Evolutionary conservation across 2,888 invertebrate genomes (phyloP).

Genomic region (Agrenia bidenticulata): DNA sequence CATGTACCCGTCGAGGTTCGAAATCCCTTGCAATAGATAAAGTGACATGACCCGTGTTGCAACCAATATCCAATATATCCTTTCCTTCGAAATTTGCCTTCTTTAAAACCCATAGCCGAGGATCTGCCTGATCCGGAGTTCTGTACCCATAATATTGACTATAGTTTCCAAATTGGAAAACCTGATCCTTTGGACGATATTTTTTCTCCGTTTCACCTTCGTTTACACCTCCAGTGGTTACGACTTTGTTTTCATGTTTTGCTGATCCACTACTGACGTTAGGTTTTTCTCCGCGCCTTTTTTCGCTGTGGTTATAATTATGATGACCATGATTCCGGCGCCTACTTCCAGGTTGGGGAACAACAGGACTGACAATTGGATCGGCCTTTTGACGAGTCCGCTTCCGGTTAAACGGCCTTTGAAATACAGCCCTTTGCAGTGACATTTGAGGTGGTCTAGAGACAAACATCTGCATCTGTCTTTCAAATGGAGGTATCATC

Average conservation of each 20-base stretch:
- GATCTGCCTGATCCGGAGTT: conserved; percentile 75
- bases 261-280: conserved; percentile 39
- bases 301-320: conserved; percentile 27
- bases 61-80: conserved; percentile 94
- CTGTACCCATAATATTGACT: conserved; percentile 94
- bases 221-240: conserved; percentile 26
- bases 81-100: conserved; percentile 82
- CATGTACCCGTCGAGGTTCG: conserved; percentile 79
- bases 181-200: conserved; percentile 73
- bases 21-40: conserved; percentile 84
- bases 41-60: conserved; percentile 95
- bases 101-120: conserved; percentile 79
- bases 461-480: conserved; percentile 35
- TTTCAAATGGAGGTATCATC: conserved; percentile 39
- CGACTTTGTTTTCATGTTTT: conserved; percentile 39
- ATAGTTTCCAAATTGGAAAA: conserved; percentile 94
- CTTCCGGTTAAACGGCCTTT: conserved; percentile 29
- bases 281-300: conserved; percentile 33
- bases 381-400: conserved; percentile 58
- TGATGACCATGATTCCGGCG: conserved; percentile 45
- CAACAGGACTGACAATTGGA: conserved; percentile 88
- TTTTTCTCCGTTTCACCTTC: conserved; percentile 48
- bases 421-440: conserved; percentile 38
- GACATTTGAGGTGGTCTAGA: conserved; percentile 30
- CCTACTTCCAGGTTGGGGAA: conserved; percentile 74